Conservation (phyloP, 2,888 invertebrate species). For the Andrena marginata region DNA sequence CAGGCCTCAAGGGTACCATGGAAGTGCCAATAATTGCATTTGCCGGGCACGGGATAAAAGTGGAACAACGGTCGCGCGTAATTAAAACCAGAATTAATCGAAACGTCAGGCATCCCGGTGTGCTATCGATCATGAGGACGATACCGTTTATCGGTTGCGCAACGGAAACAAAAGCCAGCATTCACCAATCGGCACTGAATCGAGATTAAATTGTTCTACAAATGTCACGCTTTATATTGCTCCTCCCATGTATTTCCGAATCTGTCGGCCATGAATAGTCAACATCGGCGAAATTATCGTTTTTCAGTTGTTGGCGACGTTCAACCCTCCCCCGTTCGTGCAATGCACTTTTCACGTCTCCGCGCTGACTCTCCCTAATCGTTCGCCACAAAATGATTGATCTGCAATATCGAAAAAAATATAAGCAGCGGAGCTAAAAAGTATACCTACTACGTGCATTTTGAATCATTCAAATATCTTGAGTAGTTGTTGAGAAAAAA, state of each 20-base stretch:
- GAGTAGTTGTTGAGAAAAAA: too few relatives aligned
- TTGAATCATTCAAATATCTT: too few relatives aligned
- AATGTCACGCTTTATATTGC: slow-evolving; percentile 26
- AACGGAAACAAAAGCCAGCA: slow-evolving; percentile 45
- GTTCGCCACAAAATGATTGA: not conserved
- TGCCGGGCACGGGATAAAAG: slow-evolving; percentile 40
- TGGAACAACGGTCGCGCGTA: slow-evolving; percentile 50
- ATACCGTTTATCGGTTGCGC: slow-evolving; percentile 50
- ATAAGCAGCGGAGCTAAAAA: too few relatives aligned
- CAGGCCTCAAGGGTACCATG: slow-evolving; percentile 33
- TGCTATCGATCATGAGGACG: slow-evolving; percentile 51
- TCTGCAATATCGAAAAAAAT: too few relatives aligned
- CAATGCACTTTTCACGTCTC: not conserved
- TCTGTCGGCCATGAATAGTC: not conserved
- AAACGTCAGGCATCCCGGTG: slow-evolving; percentile 45
- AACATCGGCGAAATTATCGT: slow-evolving; percentile 9
- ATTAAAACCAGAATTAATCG: slow-evolving; percentile 62
- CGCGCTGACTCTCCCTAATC: too few relatives aligned
- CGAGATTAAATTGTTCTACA: slow-evolving; percentile 49
- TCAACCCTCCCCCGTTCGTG: not conserved
- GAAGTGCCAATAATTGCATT: slow-evolving; percentile 59
- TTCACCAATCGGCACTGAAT: not conserved
- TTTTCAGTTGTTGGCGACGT: slow-evolving; percentile 8
- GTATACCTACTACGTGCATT: too few relatives aligned
- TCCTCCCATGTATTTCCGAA: not conserved